Base-by-base conservation (phyloP, 2,113 vertebrate species). In the Burhinus bistriatus region DNA sequence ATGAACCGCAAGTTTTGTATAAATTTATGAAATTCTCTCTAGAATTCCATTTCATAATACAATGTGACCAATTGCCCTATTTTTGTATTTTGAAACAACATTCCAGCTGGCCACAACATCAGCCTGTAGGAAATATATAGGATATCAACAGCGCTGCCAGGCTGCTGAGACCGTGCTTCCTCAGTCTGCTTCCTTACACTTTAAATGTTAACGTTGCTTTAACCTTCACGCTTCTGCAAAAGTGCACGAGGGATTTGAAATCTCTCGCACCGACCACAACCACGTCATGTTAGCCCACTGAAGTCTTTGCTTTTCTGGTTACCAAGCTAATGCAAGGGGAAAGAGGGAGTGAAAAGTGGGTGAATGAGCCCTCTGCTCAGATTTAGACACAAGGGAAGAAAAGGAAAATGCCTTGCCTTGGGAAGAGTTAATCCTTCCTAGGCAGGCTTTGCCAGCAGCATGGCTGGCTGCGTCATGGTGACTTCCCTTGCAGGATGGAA, bases 371-470 rank as follows among this genome's bases (percentile, higher is more conserved):
- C 17, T 62, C 27, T 61, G 34, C 58, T 79, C 52, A 27, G 61
- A 15, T 49, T 26, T 58, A 15, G 38, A 20, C 7, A 4, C 15
- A 16, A 42, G 12, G 32, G 34, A 91, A 75, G 36, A 29, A 64
- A 64, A 32, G 51, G 82, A 76, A 68, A 84, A 51, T 25, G 34
- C 44, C 9, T 40, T 68, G 47, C 38, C 47, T 52, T 11, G 14
- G 59, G 32, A 89, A 87, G 86, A 89, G 81, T 92, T 95, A 93
- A 95, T 91, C 10, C 36, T 47, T 20, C 47, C 38, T 5, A 88
- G 77, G 70, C 66, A 66, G 40, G 64, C 62, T 44, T 44, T 66
- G 62, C 64, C 40, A 66, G 64, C 64, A 44, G 54, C 30, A 9
- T 32, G 66, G n/a, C 66, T 30, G 12, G 15, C 59, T 92, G 47